These are phyloP conservation scores for Gavia stellata DNA, from an alignment of 2,113 vertebrate genomes.

Conservation along the genomic window DNA sequence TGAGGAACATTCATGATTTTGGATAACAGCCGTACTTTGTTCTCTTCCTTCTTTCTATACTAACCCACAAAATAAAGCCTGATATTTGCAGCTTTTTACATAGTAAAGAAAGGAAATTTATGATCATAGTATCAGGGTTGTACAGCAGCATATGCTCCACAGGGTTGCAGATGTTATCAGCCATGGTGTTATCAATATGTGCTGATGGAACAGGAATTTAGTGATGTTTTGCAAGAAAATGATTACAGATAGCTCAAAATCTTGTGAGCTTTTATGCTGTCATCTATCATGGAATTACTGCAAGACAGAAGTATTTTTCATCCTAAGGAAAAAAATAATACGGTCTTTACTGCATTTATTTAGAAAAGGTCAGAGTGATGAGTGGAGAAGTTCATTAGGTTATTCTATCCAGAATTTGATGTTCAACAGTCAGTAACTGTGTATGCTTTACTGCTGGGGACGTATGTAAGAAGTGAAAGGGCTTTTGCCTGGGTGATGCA, in stretches of 20 bases:
- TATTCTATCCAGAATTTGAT: not conserved
- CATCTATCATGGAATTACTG: not conserved
- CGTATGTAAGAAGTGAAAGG: rapidly evolving
- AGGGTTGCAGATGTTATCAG: not conserved
- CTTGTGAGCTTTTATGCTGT: not conserved
- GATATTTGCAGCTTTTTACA: not conserved
- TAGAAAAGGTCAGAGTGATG: not conserved
- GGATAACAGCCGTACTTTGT: not conserved
- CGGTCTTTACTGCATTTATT: not conserved
- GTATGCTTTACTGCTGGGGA: not conserved
- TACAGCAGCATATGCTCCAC: not conserved
- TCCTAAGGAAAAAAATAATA: not conserved
- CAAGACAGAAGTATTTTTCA: not conserved
- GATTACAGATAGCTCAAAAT: not conserved
- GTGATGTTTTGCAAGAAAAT: not conserved
- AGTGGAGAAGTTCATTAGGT: not conserved
- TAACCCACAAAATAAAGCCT: not conserved
- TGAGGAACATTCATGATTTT: not conserved
- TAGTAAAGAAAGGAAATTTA: not conserved
- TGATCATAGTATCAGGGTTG: not conserved
- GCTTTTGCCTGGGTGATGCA: not conserved
- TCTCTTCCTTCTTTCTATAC: not conserved
- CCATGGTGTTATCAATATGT: not conserved
- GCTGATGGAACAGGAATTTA: not conserved
- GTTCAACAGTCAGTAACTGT: not conserved